Conservation (phyloP, 23 tunicate species). For the Aplidium turbinatum region DNA sequence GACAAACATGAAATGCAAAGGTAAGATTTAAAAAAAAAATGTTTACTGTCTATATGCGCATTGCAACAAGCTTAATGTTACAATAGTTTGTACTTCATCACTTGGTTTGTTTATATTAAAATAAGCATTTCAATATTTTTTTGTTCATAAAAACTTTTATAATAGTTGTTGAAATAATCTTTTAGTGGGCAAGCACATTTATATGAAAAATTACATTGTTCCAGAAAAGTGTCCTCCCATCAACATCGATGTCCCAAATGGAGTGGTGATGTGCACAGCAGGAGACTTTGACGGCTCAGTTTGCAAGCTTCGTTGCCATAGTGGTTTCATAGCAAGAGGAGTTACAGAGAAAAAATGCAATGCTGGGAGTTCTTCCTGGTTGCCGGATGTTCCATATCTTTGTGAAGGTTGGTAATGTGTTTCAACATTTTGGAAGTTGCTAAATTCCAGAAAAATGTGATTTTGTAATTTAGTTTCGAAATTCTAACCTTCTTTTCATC, state of each 20-base stretch:
- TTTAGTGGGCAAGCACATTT: too few species aligned
- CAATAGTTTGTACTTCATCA: too few species aligned
- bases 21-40: neutral
- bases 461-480: neutral
- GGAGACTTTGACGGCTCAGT: neutral
- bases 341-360: neutral
- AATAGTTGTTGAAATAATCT: too few species aligned
- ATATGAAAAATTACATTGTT: neutral
- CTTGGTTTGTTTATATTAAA: too few species aligned
- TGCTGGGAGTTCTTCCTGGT: neutral
- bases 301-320: slow-evolving; percentile 10
- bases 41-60: neutral
- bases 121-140: too few species aligned
- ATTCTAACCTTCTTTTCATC: neutral
- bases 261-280: neutral
- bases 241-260: neutral
- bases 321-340: neutral
- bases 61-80: neutral
- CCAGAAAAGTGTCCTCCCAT: slow-evolving; percentile 3
- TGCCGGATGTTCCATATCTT: neutral
- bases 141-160: too few species aligned
- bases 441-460: neutral
- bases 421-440: neutral
- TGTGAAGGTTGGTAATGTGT: slow-evolving; percentile 9
- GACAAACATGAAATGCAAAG: slow-evolving; percentile 17